Conservation (phyloP, 2,888 invertebrate genomes). For the Drosophila mercatorum region DNA sequence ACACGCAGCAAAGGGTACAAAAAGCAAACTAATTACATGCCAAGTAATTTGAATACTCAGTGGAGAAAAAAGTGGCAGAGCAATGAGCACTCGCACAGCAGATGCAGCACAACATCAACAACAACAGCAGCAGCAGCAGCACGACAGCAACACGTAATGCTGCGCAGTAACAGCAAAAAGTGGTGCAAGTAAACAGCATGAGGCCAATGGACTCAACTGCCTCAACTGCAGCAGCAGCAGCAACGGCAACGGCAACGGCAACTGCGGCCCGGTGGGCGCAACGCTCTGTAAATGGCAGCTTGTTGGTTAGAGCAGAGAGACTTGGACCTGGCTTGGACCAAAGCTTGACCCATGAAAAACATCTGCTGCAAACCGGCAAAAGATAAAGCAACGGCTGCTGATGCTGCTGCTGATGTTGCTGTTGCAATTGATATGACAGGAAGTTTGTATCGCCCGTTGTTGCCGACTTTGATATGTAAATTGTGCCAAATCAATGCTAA, state of each 20-base stretch:
- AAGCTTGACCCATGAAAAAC: conserved; percentile 74
- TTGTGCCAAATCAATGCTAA: conserved; percentile 76
- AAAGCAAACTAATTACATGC: conserved; percentile 77
- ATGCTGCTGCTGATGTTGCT: conserved; percentile 31
- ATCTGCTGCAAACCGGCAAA: conserved; percentile 64
- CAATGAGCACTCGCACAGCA: conserved; percentile 71
- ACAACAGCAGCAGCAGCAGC: conserved; percentile 30
- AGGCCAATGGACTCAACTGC: conserved; percentile 74
- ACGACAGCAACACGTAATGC: conserved; percentile 58
- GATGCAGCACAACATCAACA: conserved; percentile 22
- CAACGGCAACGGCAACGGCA: conserved; percentile 7
- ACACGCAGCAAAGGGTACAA: conserved; percentile 67
- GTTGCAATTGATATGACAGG: conserved; percentile 45
- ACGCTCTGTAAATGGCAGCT: conserved; percentile 67
- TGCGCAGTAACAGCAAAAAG: conserved; percentile 51
- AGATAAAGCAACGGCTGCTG: conserved; percentile 46
- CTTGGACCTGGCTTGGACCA: conserved; percentile 24
- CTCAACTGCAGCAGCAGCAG: conserved; percentile 10
- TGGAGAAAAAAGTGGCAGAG: conserved; percentile 50
- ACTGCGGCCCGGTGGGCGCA: conserved; percentile 38
- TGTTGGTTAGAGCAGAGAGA: conserved; percentile 39
- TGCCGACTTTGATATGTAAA: conserved; percentile 74
- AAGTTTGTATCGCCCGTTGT: conserved; percentile 43
- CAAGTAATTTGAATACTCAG: conserved; percentile 76
- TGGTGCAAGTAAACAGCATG: conserved; percentile 80